A percentile compares a stretch with the other conserved stretches of the same genome.
Evolutionary conservation across 2,888 invertebrate species (phyloP).

Genomic region (Byasa hedistus): DNA sequence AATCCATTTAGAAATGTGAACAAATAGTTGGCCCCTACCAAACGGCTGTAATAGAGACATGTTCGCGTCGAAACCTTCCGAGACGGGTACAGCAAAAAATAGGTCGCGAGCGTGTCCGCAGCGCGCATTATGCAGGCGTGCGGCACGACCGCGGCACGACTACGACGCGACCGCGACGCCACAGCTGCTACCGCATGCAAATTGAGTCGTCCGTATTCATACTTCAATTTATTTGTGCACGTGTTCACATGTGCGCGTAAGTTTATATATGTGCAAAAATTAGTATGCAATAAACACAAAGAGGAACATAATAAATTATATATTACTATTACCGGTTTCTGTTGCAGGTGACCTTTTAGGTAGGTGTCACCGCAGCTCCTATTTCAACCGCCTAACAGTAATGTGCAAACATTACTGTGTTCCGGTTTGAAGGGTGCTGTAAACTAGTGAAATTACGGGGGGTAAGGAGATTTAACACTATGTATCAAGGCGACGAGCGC

Average conservation of each 20-base stretch:
- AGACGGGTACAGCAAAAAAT: conserved; percentile 69
- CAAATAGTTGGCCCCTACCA: conserved; percentile 45
- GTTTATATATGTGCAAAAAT: background rate
- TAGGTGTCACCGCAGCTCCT: too few species aligned
- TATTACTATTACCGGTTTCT: too few species aligned
- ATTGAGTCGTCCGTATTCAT: conserved; percentile 21
- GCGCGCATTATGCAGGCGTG: conserved; percentile 75
- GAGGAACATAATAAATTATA: background rate
- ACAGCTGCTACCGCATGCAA: conserved; percentile 36
- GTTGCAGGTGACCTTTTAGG: too few species aligned
- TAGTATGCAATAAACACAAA: background rate
- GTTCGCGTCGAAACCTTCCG: conserved; percentile 73
- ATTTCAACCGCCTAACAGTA: too few species aligned
- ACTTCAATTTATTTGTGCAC: background rate
- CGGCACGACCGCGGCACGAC: conserved; percentile 59
- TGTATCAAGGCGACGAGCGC: too few species aligned
- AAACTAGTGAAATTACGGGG: too few species aligned
- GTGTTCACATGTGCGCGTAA: background rate
- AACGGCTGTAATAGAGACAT: conserved; percentile 64
- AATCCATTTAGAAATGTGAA: conserved; percentile 37
- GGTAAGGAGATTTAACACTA: too few species aligned
- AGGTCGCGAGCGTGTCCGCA: conserved; percentile 58
- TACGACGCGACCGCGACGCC: conserved; percentile 28
- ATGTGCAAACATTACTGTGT: too few species aligned
- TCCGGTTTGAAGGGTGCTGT: too few species aligned